phyloP scores from a whole-genome alignment of 2,113 vertebrate species.

The Lota lota region DNA sequence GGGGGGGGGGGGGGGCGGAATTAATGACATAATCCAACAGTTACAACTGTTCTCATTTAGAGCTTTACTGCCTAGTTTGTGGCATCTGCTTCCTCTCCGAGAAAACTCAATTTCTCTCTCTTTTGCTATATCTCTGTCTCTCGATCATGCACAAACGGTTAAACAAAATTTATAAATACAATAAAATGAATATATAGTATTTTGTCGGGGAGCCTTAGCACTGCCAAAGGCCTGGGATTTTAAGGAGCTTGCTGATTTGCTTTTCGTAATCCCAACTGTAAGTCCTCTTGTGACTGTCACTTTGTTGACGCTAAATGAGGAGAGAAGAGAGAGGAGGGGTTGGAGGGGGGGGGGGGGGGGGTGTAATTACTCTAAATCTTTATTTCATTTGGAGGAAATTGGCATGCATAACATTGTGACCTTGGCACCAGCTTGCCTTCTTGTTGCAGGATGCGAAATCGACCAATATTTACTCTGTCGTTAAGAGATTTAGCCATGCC shows the following conservation, averaged over 20 bases:
- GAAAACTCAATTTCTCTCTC: constrained; percentile 3
- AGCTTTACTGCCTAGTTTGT: constrained; percentile 26
- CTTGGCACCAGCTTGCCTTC: constrained; percentile 22
- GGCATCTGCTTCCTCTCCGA: constrained; percentile 9
- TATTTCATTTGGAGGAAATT: constrained; percentile 59
- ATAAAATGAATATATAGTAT: constrained; percentile 12
- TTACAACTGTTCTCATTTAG: constrained; percentile 32
- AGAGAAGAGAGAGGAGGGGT: constrained; percentile 7
- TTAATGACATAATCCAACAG: constrained; percentile 30
- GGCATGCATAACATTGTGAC: constrained; percentile 39
- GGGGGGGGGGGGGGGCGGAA: constrained; percentile 19
- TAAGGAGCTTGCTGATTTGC: constrained; percentile 67
- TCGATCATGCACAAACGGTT: constrained; percentile 7
- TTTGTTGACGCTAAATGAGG: constrained; percentile 39
- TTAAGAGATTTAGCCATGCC: constrained; percentile 6
- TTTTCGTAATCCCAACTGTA: constrained; percentile 62
- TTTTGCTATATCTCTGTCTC: no score
- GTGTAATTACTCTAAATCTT: constrained; percentile 62
- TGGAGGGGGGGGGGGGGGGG: constrained; percentile 21
- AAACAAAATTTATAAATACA: constrained; percentile 5
- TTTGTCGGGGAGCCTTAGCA: constrained; percentile 4
- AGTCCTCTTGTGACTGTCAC: constrained; percentile 47
- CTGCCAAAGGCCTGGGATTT: constrained; percentile 47
- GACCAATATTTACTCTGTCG: constrained; percentile 37
- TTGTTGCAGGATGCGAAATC: constrained; percentile 10